These are phyloP conservation scores for Chelonoidis abingdonii DNA, from an alignment of 2,113 vertebrate species.

Conservation along the genomic window DNA sequence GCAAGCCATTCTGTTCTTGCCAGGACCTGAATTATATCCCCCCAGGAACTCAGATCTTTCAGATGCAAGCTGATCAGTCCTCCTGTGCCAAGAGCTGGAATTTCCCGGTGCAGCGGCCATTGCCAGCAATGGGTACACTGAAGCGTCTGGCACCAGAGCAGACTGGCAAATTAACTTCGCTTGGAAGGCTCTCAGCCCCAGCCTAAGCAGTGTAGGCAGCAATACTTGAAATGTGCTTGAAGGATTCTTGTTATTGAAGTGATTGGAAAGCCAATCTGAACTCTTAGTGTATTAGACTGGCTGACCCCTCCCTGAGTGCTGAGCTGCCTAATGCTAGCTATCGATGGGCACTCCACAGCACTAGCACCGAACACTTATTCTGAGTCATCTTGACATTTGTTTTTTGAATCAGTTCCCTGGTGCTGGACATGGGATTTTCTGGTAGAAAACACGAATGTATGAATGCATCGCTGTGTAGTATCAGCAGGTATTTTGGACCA, in stretches of 20 bases:
- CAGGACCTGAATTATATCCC: slow-evolving; percentile 28
- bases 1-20: slow-evolving; percentile 28
- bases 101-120: background rate
- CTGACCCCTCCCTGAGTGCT: background rate
- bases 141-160: background rate
- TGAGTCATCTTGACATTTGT: background rate
- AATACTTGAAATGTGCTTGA: background rate
- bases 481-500: background rate
- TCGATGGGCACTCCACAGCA: background rate
- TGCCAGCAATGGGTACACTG: background rate
- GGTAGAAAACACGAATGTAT: background rate
- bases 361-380: background rate
- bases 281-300: background rate
- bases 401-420: background rate
- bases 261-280: background rate
- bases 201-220: background rate
- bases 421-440: background rate
- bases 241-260: background rate
- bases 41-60: slow-evolving; percentile 3
- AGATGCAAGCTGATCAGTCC: slow-evolving; percentile 9
- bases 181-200: background rate
- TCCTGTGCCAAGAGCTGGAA: background rate
- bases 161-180: background rate
- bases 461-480: background rate
- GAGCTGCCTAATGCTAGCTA: background rate